Conservation (phyloP, 2,113 vertebrate species). For the Anser cygnoides region DNA sequence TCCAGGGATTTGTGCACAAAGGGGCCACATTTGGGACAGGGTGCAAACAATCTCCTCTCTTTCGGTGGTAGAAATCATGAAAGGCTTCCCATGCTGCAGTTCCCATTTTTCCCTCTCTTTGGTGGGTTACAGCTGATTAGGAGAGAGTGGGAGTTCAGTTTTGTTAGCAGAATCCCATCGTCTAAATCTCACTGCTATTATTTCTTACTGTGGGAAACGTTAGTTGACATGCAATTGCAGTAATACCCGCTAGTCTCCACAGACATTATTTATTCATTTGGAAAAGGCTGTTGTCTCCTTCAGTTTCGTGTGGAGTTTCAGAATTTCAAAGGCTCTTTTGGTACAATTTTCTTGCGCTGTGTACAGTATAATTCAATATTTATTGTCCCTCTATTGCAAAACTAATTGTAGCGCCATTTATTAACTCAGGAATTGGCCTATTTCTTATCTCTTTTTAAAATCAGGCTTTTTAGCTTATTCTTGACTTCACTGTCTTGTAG, state of each 20-base stretch:
- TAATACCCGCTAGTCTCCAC: neutral
- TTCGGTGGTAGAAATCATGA: neutral
- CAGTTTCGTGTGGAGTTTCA: neutral
- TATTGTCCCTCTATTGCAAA: neutral
- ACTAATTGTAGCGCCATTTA: conserved; percentile 11
- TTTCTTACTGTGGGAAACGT: conserved; percentile 8
- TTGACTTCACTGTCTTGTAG: conserved; percentile 19
- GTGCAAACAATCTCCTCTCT: neutral
- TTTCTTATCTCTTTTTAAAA: conserved; percentile 57
- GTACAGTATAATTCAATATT: conserved; percentile 22
- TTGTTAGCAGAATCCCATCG: neutral
- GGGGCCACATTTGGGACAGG: neutral
- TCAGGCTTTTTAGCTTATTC: conserved; percentile 45
- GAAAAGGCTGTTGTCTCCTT: conserved; percentile 1
- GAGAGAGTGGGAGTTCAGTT: neutral
- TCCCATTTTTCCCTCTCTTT: neutral
- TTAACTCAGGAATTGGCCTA: neutral
- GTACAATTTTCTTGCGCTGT: neutral
- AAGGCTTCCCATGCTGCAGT: neutral
- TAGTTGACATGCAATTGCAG: conserved; percentile 10
- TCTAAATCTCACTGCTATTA: neutral
- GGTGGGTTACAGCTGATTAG: neutral
- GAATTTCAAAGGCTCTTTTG: neutral
- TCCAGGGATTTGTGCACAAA: neutral
- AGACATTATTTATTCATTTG: conserved; percentile 22